Base-by-base conservation (phyloP, 2,888 invertebrate genomes). In the Acleris emargana region DNA sequence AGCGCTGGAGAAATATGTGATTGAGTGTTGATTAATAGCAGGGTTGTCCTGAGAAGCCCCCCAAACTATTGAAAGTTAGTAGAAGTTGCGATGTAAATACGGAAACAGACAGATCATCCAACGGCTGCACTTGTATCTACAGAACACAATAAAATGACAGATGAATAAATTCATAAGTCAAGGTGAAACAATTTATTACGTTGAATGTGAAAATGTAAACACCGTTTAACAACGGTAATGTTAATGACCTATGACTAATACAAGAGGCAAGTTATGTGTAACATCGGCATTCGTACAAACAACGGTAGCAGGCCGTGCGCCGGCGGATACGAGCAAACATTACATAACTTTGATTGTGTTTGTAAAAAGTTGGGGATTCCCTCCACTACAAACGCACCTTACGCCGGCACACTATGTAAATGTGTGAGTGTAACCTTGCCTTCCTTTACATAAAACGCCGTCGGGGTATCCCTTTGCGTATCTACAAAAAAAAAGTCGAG, bases 291-390 rank as follows among this genome's bases (percentile, higher is more conserved):
- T 88, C 87, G 81, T 86, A 87, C 87, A 88, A 88, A 88, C 85
- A 88, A 86, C 86, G 83, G 89, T 82, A 80, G 87, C 84, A 80
- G 81, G 76, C 77, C 73, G 81, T 81, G 83, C 82, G 86, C 80
- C 84, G 86, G 83, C 89, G 89, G 88, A 87, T 89, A 87, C 89
- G 84, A 86, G 84, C 88, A 90, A 89, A 90, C 90, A 89, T 91
- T 91, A 91, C 91, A 92, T 91, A 92, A 92, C 90, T 91, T 90
- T 91, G 91, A 91, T 91, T 92, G 91, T 91, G 92, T 92, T 91
- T 87, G 91, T 92, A 92, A 92, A 92, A 92, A 91, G 88, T 91
- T 90, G 92, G 92, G 91, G 90, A 92, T 89, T 90, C 92, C 92
- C 92, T 88, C 87, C 79, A 91, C 88, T 87, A 91, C 92, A 89